Evolutionary conservation across 2,797 vertebrate species (phyloP).

Genomic region (Megaceryle alcyon): DNA sequence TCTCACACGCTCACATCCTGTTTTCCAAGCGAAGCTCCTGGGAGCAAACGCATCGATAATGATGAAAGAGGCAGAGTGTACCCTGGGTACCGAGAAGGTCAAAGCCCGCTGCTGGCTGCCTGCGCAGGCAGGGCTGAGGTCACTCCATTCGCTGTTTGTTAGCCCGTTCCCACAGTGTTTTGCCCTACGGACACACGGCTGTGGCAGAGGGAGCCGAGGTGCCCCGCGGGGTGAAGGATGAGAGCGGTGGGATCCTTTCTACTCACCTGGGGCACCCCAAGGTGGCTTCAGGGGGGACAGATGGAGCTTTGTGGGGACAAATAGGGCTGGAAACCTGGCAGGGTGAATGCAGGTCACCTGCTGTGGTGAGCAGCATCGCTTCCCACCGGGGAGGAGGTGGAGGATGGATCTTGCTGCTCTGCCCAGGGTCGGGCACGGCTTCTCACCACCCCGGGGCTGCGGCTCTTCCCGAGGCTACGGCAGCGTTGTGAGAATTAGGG

Average conservation of each 20-base stretch:
- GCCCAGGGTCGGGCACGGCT: no score
- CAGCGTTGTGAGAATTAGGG: neutral
- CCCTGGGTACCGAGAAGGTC: neutral
- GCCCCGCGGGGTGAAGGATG: accelerated
- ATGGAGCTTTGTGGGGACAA: neutral
- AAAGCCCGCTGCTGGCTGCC: neutral
- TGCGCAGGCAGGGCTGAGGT: neutral
- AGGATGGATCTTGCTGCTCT: neutral
- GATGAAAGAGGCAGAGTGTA: neutral
- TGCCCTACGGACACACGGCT: neutral
- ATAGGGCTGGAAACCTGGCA: accelerated
- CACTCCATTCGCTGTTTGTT: neutral
- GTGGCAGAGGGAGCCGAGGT: accelerated
- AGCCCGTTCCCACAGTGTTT: neutral
- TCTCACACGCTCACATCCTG: neutral
- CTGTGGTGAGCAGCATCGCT: accelerated
- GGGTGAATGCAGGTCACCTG: accelerated
- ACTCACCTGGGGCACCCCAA: neutral
- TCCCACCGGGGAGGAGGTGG: neutral
- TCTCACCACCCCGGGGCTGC: accelerated
- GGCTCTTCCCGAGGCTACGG: neutral
- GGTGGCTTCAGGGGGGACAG: neutral
- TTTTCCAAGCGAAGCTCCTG: neutral
- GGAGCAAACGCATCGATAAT: neutral
- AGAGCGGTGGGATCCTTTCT: neutral